Base-by-base conservation (phyloP, 1,140 invertebrate species). In the Brachionus paranguensis region DNA sequence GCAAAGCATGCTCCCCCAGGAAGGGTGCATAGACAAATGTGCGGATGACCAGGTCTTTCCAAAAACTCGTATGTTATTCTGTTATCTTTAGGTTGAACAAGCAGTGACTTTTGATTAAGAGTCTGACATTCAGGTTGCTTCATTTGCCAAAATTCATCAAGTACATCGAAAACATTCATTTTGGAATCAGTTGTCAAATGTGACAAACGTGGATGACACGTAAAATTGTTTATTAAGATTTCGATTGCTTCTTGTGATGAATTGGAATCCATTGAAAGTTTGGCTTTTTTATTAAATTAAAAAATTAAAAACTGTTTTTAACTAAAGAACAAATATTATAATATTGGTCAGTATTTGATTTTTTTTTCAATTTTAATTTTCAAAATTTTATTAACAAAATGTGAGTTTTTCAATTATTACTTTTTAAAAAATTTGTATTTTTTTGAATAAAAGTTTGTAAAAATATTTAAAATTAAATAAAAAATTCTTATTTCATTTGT, bases 91-190 rank as follows among this genome's bases (percentile, higher is more conserved):
- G 68, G 29, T 29, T 94, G 95, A 87, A 95, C 95, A 86, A 94
- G 93, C 41, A 96, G 90, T 86, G 95, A 8, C 10, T 41, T 33
- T n/a, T 5, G 20, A 37, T 29, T 29, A 4, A 24, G 33, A 20
- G 8, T 45, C 37, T 45, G 43, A 20, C 8, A 37, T 45, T 64
- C 90, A 79, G 93, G 92, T 86, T 94, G 93, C 90, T 97, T 97
- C 94, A 96, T 95, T 90, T 96, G 95, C 95, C 95, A 97, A 89
- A 97, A 97, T 90, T 96, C 95, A 90, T 97, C 95, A 33, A 97
- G 90, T 10, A 95, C 95, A 90, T 97, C 95, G 33, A 97, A 95
- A 11, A 97, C 95, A 90, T 97, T 96, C 84, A 96, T 95, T 94
- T 68, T 45, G 7, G 47, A 60, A n/a, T 81, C 78, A 20, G 53